Percentiles rank a stretch among this genome's conserved stretches.
phyloP scores from a whole-genome alignment of 1,140 invertebrate genomes.

The Zaprionus kolodkinae region DNA sequence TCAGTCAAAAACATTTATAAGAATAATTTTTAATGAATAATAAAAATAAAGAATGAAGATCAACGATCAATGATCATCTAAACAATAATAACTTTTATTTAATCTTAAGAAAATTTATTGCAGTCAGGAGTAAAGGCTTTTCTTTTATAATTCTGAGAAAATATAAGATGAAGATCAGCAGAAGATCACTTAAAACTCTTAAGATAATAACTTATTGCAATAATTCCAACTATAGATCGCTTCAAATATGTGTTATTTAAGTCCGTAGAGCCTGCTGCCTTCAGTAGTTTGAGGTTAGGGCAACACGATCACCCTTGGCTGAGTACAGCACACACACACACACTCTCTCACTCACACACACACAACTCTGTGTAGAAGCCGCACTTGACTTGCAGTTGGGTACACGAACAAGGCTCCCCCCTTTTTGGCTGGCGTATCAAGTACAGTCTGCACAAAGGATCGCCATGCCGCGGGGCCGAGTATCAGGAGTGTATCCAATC shows the following conservation, averaged over 20 bases:
- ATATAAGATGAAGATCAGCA: too few species aligned
- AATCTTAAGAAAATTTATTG: too few species aligned
- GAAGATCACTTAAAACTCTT: too few species aligned
- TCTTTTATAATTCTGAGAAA: too few species aligned
- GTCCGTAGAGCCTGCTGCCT: neutral
- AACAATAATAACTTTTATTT: neutral
- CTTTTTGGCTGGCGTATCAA: neutral
- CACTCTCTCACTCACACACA: neutral
- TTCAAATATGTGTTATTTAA: neutral
- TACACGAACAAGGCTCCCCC: neutral
- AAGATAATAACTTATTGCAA: too few species aligned
- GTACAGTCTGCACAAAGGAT: constrained; percentile 70
- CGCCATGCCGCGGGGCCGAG: constrained; percentile 14
- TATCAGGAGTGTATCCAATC: constrained; percentile 15
- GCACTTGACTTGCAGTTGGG: constrained; percentile 2
- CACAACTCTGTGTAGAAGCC: neutral
- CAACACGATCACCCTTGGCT: neutral
- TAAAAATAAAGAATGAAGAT: neutral
- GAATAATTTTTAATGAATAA: neutral
- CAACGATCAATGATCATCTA: neutral
- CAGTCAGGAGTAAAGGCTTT: too few species aligned
- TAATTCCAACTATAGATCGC: neutral
- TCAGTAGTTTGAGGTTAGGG: neutral
- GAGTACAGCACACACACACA: neutral
- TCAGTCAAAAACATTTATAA: neutral